Evolutionary conservation across 2,113 vertebrate genomes (phyloP), one percentile per base, ranked within the genome.

Genomic region (Trinectes maculatus): DNA sequence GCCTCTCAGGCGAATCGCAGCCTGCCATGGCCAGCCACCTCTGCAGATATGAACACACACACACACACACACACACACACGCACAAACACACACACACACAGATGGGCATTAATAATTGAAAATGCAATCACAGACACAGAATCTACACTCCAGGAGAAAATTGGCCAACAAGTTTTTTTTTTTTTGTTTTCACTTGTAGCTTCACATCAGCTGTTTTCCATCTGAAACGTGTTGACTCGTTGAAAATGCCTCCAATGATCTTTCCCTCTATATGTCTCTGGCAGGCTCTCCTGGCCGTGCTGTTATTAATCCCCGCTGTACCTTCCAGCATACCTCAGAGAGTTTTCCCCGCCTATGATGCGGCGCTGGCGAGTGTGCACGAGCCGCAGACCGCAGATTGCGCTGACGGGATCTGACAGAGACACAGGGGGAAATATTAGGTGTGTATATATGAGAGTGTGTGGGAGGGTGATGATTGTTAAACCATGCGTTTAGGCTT

Each of bases 321-420:
- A 56, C 64, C 48, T 22, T 63, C 46, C 39, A 63, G 46, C 81
- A 93, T 92, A 99, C 98, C 98, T 92, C 92, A 98, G 92, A 74
- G 98, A 98, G 90, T 98, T 98, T 83, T 95, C 95, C 48, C 98
- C 98, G 63, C 98, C 98, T 68, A 98, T 95, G 85, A 99, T 98
- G 76, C 98, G 89, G 53, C 98, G 97, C 82, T 96, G 96, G 49
- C 98, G 95, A 63, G 90, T 93, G 71, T 95, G 96, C 51, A 95
- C 72, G 60, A 94, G 90, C 65, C 95, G 92, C 85, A 96, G 7
- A 68, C 98, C 98, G 70, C 98, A 99, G 60, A 94, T 91, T 46
- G 93, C 91, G 46, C 86, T 82, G 29, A 89, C 89, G 51, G 91
- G 79, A 85, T 93, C 97, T 98, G 90, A 84, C 86, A 54, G 72